Percentiles rank a stretch among this genome's conserved stretches.
phyloP scores from a whole-genome alignment of 2,113 vertebrate species.

The Antigone vipio region DNA sequence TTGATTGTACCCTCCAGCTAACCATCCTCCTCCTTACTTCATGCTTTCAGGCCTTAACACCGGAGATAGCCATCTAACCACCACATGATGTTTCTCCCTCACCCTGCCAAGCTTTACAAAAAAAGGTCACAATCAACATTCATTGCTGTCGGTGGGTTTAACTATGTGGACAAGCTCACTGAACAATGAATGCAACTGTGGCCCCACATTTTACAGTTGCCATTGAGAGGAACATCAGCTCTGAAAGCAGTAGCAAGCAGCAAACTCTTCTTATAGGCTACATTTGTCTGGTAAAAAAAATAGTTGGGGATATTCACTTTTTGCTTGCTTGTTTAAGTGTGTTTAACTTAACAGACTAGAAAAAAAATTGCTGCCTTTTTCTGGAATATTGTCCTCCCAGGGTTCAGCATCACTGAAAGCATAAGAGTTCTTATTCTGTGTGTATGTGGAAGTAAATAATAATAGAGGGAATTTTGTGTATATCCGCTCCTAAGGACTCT shows the following conservation, averaged over 20 bases:
- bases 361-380: not conserved
- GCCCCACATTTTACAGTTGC: conserved; percentile 82
- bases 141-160: conserved; percentile 99
- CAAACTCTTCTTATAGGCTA: not conserved
- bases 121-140: conserved; percentile 99
- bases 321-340: not conserved
- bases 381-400: not conserved
- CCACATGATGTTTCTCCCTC: not conserved
- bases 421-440: not conserved
- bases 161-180: conserved; percentile 96
- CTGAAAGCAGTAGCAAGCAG: not conserved
- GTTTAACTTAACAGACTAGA: not conserved
- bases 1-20: conserved; percentile 99
- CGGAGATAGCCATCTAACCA: conserved; percentile 55
- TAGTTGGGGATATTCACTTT: not conserved
- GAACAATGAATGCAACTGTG: conserved; percentile 99
- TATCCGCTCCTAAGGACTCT: not conserved
- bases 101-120: conserved; percentile 41
- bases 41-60: conserved; percentile 43
- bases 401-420: not conserved
- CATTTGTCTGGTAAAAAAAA: not conserved
- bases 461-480: not conserved
- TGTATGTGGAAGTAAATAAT: not conserved
- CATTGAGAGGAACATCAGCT: not conserved
- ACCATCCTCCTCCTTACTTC: conserved; percentile 70